phyloP scores from a whole-genome alignment of 2,888 invertebrate species.

The Troides helena region DNA sequence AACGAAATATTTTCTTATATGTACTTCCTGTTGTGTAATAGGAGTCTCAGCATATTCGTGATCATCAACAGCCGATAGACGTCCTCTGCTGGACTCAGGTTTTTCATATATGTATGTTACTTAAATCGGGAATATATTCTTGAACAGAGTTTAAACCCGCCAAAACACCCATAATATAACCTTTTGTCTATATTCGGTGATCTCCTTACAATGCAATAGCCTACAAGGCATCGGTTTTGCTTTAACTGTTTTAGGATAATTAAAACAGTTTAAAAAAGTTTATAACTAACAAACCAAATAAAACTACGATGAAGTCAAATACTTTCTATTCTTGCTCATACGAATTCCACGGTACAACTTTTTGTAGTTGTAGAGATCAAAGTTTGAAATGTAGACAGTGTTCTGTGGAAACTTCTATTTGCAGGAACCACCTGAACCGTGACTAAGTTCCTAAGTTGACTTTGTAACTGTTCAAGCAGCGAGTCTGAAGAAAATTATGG shows the following conservation, averaged over 20 bases:
- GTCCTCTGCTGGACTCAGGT: too few relatives aligned
- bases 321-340: conserved; percentile 14
- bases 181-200: too few relatives aligned
- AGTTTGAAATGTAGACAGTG: conserved; percentile 25
- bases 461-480: conserved; percentile 25
- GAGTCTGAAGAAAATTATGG: conserved; percentile 17
- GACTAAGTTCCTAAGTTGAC: conserved; percentile 27
- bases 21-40: too few relatives aligned
- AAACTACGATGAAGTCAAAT: conserved; percentile 19
- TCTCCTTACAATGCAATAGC: neutral
- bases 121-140: too few relatives aligned
- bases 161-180: too few relatives aligned
- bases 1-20: too few relatives aligned
- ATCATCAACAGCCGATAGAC: too few relatives aligned
- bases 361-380: conserved; percentile 23
- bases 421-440: conserved; percentile 26
- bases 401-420: conserved; percentile 27
- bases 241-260: neutral
- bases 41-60: too few relatives aligned
- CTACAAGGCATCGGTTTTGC: neutral
- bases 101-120: too few relatives aligned
- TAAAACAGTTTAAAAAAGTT: conserved; percentile 2
- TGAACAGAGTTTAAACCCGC: too few relatives aligned
- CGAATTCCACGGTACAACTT: conserved; percentile 21
- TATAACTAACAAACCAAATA: conserved; percentile 5